Evolutionary conservation across 2,888 invertebrate species (phyloP), one percentile per base, ranked within the genome.

Genomic region (Eurois occulta): DNA sequence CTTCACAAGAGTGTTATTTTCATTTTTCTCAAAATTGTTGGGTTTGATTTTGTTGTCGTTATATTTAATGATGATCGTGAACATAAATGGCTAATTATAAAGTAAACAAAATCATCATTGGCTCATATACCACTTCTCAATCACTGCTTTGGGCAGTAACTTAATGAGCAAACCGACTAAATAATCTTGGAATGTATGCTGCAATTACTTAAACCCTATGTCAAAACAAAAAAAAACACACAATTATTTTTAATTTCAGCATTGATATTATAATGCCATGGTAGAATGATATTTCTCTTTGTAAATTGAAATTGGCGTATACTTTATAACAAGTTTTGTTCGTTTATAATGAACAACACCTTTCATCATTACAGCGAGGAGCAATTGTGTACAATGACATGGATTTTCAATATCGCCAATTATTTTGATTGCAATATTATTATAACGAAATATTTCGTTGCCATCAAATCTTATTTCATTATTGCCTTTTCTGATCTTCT

Each of bases 351-450:
- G 55, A 84, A 48, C 11, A 46, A 71, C 67, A 78, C 35, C 71
- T 64, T 71, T 84, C 46, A 48, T 68, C 28, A 68, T 68, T 68
- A 64, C 24, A 32, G 24, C 38, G 3, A 48, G 41, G 11, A 65
- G 24, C 28, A 72, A 79, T 84, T 72, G 24, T 68, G 43, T 35
- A 28, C 52, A 84, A 84, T 81, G 71, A 78, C 41, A 67, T 32
- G 67, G 62, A 32, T 55, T 78, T 84, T 78, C 21, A 11, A 72
- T 58, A 84, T 58, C n/a, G 24, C 62, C 83, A 81, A 58, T 84
- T 78, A 81, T 62, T 60, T 78, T 84, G 28, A 68, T 72, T 84
- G 48, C 41, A 32, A 35, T 41, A 67, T 60, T 62, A 52, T 64
- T 72, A 60, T 68, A 18, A n/a, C 4, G 0, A 28, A 38, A 32